Base-by-base conservation (phyloP, 2,888 invertebrate species). In the Merodon equestris region DNA sequence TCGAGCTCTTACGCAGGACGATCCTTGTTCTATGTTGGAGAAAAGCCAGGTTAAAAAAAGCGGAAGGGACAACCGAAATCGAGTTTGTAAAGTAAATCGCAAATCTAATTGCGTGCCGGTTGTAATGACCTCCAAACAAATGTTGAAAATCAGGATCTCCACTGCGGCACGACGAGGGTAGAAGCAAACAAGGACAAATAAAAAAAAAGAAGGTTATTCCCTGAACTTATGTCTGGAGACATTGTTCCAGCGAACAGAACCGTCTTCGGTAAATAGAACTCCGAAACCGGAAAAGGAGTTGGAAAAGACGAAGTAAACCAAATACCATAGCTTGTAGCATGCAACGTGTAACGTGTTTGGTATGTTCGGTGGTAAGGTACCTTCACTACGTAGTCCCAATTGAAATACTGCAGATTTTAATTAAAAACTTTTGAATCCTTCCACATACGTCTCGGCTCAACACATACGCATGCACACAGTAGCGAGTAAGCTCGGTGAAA, bases 381-480 rank as follows among this genome's bases (percentile, higher is more conserved):
- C 27, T 27, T 67, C 56, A 57, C 27, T 27, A 27, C 48, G 42
- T 19, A 14, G 58, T 60, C 51, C 34, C 66, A 74, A 74, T 79
- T 74, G 73, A 79, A 79, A 70, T 74, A 74, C 79, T 74, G 79
- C 79, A 74, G 70, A 74, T 79, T 74, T 79, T 79, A 79, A 79
- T 79, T 79, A 79, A 79, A 79, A 79, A 79, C 74, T 79, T 79
- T 79, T 60, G 54, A 70, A 70, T 74, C 64, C 50, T 56, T 48
- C 12, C 15, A 36, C 61, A 70, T 47, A 45, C 10, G 36, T 34
- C 12, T 9, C 9, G 34, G n/a, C n/a, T 27, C 38, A 34, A n/a
- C 44, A 47, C 38, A 27, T 12, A 12, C 10, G 10, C 7, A n/a
- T 12, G 27, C 12, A 27, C 14, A 5, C 9, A 18, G 27, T 48